phyloP scores from a whole-genome alignment of 2,888 invertebrate species.

The Empis stercorea region DNA sequence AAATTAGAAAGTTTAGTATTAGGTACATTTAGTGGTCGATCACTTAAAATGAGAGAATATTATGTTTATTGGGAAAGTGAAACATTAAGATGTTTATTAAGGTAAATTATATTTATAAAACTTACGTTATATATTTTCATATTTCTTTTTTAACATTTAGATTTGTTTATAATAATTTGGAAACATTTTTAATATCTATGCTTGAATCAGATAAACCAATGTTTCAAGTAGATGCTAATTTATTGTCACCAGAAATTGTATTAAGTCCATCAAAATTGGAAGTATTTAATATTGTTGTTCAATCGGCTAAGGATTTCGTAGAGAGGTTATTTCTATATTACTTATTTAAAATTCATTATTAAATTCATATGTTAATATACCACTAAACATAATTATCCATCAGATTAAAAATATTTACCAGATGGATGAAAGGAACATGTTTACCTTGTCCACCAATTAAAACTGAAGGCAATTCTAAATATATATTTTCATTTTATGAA shows the following conservation, averaged over 20 bases:
- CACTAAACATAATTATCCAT: too few relatives aligned
- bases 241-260: slow-evolving; percentile 62
- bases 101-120: slow-evolving; percentile 30
- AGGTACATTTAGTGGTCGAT: slow-evolving; percentile 62
- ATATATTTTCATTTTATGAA: slow-evolving; percentile 64
- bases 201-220: slow-evolving; percentile 42
- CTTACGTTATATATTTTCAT: not conserved
- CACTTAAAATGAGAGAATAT: slow-evolving; percentile 59
- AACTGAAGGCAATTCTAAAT: slow-evolving; percentile 26
- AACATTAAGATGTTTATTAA: slow-evolving; percentile 53
- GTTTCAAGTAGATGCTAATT: slow-evolving; percentile 66
- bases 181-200: slow-evolving; percentile 49
- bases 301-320: slow-evolving; percentile 62
- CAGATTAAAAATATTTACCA: slow-evolving; percentile 59
- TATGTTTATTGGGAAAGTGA: slow-evolving; percentile 74
- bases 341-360: too few relatives aligned
- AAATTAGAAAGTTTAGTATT: slow-evolving; percentile 77
- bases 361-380: too few relatives aligned
- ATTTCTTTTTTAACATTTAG: slow-evolving; percentile 25
- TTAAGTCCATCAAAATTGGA: slow-evolving; percentile 63
- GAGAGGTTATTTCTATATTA: slow-evolving; percentile 41
- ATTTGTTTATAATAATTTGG: slow-evolving; percentile 56
- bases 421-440: slow-evolving; percentile 80
- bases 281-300: slow-evolving; percentile 62
- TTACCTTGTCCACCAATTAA: slow-evolving; percentile 44